Percentiles rank a stretch among this genome's conserved stretches.
Evolutionary conservation across 2,797 vertebrate genomes (phyloP).

Genomic region (Tragopan temminckii): DNA sequence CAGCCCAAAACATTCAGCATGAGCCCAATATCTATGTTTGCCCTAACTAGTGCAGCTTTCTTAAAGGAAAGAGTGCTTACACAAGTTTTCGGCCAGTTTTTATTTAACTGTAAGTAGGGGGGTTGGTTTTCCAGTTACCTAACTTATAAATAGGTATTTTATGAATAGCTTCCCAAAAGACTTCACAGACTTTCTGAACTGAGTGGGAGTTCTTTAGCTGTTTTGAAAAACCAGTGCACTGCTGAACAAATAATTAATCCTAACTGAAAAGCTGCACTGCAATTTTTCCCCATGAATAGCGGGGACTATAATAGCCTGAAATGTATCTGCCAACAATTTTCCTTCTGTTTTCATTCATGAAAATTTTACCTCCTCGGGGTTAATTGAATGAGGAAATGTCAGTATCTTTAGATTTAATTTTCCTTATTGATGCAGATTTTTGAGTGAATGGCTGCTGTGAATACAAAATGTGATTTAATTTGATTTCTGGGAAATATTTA

Average conservation of each 20-base stretch:
- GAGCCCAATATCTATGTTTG: background rate
- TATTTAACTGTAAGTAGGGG: background rate
- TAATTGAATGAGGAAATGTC: constrained; percentile 50
- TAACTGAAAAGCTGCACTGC: background rate
- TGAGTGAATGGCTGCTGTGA: constrained; percentile 19
- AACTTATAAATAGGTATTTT: constrained; percentile 1
- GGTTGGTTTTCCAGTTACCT: background rate
- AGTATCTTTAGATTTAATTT: constrained; percentile 42
- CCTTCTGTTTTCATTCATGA: constrained; percentile 31
- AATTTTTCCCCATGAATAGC: background rate
- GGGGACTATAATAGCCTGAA: background rate
- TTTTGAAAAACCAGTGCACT: background rate
- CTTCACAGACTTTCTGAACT: constrained; percentile 18
- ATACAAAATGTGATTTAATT: constrained; percentile 18
- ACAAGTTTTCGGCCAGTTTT: background rate
- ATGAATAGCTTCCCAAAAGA: constrained; percentile 11
- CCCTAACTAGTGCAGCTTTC: background rate
- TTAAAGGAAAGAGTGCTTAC: background rate
- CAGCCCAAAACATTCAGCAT: background rate
- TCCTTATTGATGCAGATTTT: constrained; percentile 29
- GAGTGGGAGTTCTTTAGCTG: background rate
- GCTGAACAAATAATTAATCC: background rate
- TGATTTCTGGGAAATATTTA: constrained; percentile 47
- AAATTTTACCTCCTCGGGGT: constrained; percentile 28
- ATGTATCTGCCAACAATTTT: constrained; percentile 5